Percentiles rank a stretch among this genome's conserved stretches.
Conservation (phyloP, 2,888 invertebrate genomes). For the Antitype chi region DNA sequence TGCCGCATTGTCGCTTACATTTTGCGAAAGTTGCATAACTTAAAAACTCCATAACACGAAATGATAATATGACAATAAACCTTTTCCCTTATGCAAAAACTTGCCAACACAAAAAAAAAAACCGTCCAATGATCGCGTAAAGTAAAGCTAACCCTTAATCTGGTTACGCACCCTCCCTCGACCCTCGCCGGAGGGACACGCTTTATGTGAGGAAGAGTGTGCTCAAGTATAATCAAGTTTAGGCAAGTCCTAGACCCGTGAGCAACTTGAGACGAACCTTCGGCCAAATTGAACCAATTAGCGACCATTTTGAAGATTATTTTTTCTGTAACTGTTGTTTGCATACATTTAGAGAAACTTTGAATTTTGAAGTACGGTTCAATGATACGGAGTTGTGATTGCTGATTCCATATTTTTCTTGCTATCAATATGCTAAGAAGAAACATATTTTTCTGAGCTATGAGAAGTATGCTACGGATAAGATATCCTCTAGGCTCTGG, state of each 20-base stretch:
- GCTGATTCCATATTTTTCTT: background rate
- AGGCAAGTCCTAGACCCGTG: slow-evolving; percentile 40
- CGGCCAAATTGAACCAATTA: slow-evolving; percentile 58
- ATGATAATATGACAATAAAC: background rate
- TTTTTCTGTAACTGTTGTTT: slow-evolving; percentile 13
- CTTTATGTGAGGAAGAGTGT: slow-evolving; percentile 55
- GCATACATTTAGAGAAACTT: slow-evolving; percentile 3
- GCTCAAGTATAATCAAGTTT: slow-evolving; percentile 65
- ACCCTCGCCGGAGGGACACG: slow-evolving; percentile 50
- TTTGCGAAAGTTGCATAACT: background rate
- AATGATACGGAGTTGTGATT: background rate
- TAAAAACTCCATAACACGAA: background rate
- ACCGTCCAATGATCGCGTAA: slow-evolving; percentile 46
- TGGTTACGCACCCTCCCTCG: slow-evolving; percentile 51
- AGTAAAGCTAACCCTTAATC: slow-evolving; percentile 65
- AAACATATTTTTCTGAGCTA: no score
- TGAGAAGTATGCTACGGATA: background rate
- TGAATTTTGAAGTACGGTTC: background rate
- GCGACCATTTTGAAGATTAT: slow-evolving; percentile 41
- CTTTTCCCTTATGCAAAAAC: slow-evolving; percentile 11
- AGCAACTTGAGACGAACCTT: slow-evolving; percentile 40
- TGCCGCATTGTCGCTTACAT: no score
- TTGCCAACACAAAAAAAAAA: slow-evolving; percentile 32
- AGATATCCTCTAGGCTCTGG: background rate
- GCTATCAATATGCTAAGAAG: no score